phyloP scores from a whole-genome alignment of 2,797 vertebrate genomes.

The Myotis findleyi region DNA sequence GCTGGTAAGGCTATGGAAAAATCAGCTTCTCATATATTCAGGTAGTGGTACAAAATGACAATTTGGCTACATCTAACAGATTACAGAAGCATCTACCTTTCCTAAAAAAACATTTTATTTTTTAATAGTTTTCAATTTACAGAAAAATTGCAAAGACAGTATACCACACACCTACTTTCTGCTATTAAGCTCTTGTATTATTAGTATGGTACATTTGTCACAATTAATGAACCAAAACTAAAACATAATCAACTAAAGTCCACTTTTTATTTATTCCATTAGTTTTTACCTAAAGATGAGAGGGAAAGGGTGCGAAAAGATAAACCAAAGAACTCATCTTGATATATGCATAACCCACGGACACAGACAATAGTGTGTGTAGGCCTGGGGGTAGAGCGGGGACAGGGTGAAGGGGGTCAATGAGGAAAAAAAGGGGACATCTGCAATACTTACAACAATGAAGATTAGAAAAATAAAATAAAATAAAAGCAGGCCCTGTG shows the following conservation, averaged over 20 bases:
- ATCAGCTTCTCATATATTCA: not conserved
- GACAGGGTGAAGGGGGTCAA: no score
- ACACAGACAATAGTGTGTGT: no score
- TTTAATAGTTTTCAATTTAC: not conserved
- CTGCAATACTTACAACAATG: no score
- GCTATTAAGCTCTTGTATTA: slow-evolving; percentile 34
- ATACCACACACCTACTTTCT: not conserved
- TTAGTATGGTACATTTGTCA: not conserved
- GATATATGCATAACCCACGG: no score
- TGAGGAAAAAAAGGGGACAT: no score
- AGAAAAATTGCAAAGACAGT: slow-evolving; percentile 7
- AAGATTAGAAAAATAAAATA: no score
- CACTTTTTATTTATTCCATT: not conserved
- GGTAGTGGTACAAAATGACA: not conserved
- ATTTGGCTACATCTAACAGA: not conserved
- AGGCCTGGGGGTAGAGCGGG: no score
- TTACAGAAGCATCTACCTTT: not conserved
- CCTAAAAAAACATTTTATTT: not conserved
- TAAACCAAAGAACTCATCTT: no score
- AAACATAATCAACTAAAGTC: not conserved
- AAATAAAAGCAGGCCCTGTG: no score
- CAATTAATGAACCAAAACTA: slow-evolving; percentile 13
- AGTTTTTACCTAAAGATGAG: not conserved
- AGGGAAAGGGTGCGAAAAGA: no score
- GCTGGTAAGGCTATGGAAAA: not conserved